Conservation (phyloP, 2,888 invertebrate species). For the Pantelozetes paolii region DNA sequence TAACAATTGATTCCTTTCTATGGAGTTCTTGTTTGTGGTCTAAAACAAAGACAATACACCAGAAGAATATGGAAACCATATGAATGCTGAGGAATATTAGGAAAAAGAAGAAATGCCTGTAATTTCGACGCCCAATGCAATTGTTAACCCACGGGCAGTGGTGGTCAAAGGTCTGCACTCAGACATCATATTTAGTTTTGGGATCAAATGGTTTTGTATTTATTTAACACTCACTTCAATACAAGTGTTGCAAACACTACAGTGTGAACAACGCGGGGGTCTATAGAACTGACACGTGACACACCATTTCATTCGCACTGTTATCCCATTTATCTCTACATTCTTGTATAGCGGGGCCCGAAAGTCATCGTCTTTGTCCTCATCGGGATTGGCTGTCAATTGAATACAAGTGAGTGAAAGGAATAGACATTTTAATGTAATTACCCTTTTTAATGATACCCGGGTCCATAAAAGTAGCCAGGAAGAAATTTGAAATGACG, state of each 20-base stretch:
- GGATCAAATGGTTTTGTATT: not conserved
- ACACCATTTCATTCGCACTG: conserved; percentile 99
- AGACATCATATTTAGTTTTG: not conserved
- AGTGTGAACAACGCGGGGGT: conserved; percentile 97
- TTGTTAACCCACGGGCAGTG: conserved; percentile 98
- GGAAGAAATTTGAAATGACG: conserved; percentile 95
- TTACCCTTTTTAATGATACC: conserved; percentile 96
- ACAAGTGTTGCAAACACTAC: conserved; percentile 98
- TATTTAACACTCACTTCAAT: conserved; percentile 64
- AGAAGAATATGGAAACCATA: conserved; percentile 93
- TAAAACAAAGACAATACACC: conserved; percentile 87
- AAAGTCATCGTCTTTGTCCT: conserved; percentile 95
- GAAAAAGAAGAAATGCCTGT: conserved; percentile 98
- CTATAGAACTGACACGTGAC: conserved; percentile 99
- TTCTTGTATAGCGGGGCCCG: conserved; percentile 92
- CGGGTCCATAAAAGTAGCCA: conserved; percentile 99
- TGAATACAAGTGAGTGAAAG: not conserved
- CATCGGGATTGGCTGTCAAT: conserved; percentile 81
- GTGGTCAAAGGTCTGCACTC: conserved; percentile 91
- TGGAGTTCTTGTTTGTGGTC: conserved; percentile 74
- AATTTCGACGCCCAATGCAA: conserved; percentile 93
- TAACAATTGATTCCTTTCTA: conserved; percentile 69
- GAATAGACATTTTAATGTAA: not conserved
- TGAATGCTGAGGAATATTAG: conserved; percentile 91
- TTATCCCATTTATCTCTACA: conserved; percentile 96